A percentile compares a stretch with the other conserved stretches of the same genome.
Evolutionary conservation across 2,797 vertebrate genomes (phyloP).

Genomic region (Peromyscus eremicus): DNA sequence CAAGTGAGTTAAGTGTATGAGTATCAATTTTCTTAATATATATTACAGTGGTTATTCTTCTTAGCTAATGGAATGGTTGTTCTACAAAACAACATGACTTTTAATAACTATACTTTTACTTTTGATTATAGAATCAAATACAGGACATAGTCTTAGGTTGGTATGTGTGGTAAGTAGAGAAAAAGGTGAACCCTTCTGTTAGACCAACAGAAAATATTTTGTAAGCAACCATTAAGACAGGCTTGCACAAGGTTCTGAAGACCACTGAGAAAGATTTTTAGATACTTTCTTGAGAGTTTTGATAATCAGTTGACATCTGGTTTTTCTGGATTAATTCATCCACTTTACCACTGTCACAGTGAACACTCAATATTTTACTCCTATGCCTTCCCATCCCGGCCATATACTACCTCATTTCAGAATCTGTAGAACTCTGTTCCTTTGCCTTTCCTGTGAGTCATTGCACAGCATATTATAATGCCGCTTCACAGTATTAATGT

Average conservation of each 20-base stretch:
- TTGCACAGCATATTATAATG: not conserved
- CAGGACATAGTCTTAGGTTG: not conserved
- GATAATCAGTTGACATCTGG: not conserved
- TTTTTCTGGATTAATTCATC: not conserved
- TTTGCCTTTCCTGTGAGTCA: not conserved
- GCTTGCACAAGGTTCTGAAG: not conserved
- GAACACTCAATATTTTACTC: not conserved
- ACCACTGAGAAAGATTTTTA: not conserved
- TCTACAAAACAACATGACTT: not conserved
- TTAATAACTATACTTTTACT: not conserved
- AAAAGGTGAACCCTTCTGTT: not conserved
- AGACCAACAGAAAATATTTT: not conserved
- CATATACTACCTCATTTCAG: not conserved
- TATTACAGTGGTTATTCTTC: not conserved
- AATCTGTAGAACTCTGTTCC: not conserved
- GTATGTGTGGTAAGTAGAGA: not conserved
- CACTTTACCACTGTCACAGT: not conserved
- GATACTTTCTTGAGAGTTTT: not conserved
- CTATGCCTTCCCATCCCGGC: not conserved
- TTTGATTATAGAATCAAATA: not conserved
- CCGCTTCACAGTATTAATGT: not conserved
- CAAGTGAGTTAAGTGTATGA: constrained; percentile 13
- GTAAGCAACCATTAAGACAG: not conserved
- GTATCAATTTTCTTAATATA: not conserved
- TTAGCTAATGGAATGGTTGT: not conserved